Percentiles rank a stretch among this genome's conserved stretches.
Conservation (phyloP, 2,888 invertebrate species). For the Glyphotaelius pellucidus region DNA sequence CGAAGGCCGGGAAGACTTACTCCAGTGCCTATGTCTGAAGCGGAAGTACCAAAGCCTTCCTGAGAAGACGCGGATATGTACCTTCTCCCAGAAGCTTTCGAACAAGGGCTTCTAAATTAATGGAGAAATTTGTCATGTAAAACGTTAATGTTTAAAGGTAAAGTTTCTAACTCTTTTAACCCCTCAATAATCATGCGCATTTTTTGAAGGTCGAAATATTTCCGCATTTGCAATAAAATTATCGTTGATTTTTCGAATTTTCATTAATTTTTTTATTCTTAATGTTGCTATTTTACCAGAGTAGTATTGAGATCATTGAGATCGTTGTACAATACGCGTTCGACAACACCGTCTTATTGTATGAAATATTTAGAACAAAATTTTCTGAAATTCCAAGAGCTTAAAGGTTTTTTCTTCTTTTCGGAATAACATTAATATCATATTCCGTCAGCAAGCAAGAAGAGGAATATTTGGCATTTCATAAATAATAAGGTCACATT, state of each 20-base stretch:
- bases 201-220: too few relatives aligned
- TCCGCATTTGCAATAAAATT: too few relatives aligned
- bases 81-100: conserved; percentile 36
- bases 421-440: not conserved
- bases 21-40: not conserved
- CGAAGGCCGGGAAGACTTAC: conserved; percentile 10
- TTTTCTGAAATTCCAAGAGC: not conserved
- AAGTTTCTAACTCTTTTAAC: not conserved
- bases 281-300: too few relatives aligned
- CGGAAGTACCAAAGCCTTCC: conserved; percentile 9
- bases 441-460: not conserved
- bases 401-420: not conserved
- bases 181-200: too few relatives aligned
- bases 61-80: conserved; percentile 36
- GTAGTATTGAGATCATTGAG: too few relatives aligned
- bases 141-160: not conserved
- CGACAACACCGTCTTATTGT: not conserved
- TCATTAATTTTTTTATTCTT: too few relatives aligned
- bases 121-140: conserved; percentile 12
- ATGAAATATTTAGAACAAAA: not conserved
- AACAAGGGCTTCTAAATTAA: conserved; percentile 36
- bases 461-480: not conserved
- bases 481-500: not conserved
- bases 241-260: too few relatives aligned
- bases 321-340: not conserved